Conservation (phyloP, 2,113 vertebrate genomes). For the Nesoenas mayeri region DNA sequence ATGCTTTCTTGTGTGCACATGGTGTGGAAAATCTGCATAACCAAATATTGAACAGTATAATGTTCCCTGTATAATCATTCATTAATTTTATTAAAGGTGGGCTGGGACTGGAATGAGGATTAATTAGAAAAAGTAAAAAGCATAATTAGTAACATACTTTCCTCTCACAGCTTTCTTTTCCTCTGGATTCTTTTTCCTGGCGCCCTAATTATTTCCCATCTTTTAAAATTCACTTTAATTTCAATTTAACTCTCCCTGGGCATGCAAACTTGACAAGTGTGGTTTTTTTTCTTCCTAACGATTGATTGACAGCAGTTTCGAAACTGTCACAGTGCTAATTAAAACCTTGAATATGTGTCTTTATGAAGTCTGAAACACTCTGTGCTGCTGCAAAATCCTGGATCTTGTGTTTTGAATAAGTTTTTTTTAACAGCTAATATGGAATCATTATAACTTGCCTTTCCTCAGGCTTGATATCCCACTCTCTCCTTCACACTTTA, state of each 20-base stretch:
- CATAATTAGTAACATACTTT: slow-evolving; percentile 34
- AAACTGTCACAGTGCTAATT: slow-evolving; percentile 61
- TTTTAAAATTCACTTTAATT: slow-evolving; percentile 67
- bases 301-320: slow-evolving; percentile 52
- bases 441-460: slow-evolving; percentile 23
- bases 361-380: slow-evolving; percentile 15
- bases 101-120: neutral
- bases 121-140: slow-evolving; percentile 46
- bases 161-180: slow-evolving; percentile 30
- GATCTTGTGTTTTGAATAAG: slow-evolving; percentile 16
- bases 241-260: slow-evolving; percentile 54
- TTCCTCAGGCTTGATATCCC: slow-evolving; percentile 27
- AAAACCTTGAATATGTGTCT: slow-evolving; percentile 49
- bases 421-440: slow-evolving; percentile 13
- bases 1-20: neutral
- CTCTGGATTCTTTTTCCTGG: slow-evolving; percentile 19
- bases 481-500: neutral
- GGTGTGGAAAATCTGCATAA: slow-evolving; percentile 1
- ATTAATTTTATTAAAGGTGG: slow-evolving; percentile 50
- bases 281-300: neutral
- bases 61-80: neutral
- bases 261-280: slow-evolving; percentile 31
- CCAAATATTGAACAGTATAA: neutral
- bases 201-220: slow-evolving; percentile 49
- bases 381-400: slow-evolving; percentile 12